Base-by-base conservation (phyloP, 2,113 vertebrate species). In the Aviceda subcristata region DNA sequence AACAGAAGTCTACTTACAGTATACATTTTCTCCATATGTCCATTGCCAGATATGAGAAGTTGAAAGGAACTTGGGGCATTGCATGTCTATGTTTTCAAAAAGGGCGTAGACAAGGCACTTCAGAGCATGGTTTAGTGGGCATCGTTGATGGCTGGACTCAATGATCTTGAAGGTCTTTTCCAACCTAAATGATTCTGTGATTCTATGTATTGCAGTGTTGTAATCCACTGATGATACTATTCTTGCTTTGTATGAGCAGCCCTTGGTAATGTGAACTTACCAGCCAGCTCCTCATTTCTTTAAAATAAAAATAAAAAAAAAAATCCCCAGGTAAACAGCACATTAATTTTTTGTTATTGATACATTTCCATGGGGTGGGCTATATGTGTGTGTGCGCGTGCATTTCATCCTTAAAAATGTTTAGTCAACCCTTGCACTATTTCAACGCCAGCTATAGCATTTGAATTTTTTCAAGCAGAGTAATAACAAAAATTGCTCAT, bases 21-120 rank as follows among this genome's bases (percentile, higher is more conserved):
- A 4, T 15, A 12, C 0, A 0, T 50, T 46, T 27, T 53, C 59
- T 59, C 30, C 16, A 2, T 24, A 1, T 1, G 2, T 8, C 39
- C 0, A 0, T 15, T 69, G 92, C 43, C 34, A 56, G 29, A 9
- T 30, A 38, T 6, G 76, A 74, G 68, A 15, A 29, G 23, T 3
- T 41, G 38, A 38, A 45, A 15, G 45, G 29, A 38, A 14, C 18
- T 13, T 39, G 34, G 45, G 50, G 43, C 14, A 20, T 7, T 34
- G 59, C 1, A 8, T 43, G 9, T 41, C 74, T 16, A 11, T 0
- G 51, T 56, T 32, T 1, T 43, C 24, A 51, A 51, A 51, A 51
- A 51, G 24, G 14, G 24, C 4, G 8, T 26, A 51, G 50, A 51
- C 50, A 26, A 51, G 24, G 50, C 50, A 51, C 24, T 51, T 51